Conservation (phyloP, 1,140 invertebrate species). For the Halyomorpha halys region DNA sequence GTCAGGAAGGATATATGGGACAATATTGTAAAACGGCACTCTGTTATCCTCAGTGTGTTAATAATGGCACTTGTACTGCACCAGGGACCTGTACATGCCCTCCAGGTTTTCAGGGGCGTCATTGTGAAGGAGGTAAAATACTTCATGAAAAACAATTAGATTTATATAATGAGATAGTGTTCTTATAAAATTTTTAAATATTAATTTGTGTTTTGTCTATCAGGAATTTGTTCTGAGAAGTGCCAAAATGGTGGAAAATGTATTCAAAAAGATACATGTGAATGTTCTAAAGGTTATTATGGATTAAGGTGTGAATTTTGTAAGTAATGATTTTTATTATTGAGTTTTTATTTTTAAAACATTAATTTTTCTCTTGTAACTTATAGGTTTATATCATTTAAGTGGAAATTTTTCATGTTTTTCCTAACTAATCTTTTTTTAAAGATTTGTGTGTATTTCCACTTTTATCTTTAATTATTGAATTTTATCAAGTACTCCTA, state of each 20-base stretch:
- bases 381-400: not conserved
- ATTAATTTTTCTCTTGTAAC: not conserved
- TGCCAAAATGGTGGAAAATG: conserved; percentile 91
- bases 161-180: not conserved
- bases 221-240: conserved; percentile 81
- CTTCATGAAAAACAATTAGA: not conserved
- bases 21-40: conserved; percentile 77
- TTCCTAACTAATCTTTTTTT: not conserved
- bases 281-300: conserved; percentile 81
- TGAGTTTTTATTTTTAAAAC: too few relatives aligned
- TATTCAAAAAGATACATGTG: conserved; percentile 82
- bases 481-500: too few relatives aligned
- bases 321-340: conserved; percentile 44
- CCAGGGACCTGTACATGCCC: conserved; percentile 79
- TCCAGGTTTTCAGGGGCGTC: conserved; percentile 76
- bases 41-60: conserved; percentile 86
- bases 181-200: not conserved
- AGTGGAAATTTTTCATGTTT: conserved; percentile 31
- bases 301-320: conserved; percentile 81
- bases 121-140: conserved; percentile 79
- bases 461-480: too few relatives aligned
- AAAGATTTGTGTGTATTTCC: too few relatives aligned
- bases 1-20: conserved; percentile 80
- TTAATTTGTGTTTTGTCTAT: conserved; percentile 33
- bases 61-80: conserved; percentile 79